Percentiles rank a stretch among this genome's conserved stretches.
Evolutionary conservation across 2,888 invertebrate species (phyloP).

Genomic region (Crossocerus cetratus): DNA sequence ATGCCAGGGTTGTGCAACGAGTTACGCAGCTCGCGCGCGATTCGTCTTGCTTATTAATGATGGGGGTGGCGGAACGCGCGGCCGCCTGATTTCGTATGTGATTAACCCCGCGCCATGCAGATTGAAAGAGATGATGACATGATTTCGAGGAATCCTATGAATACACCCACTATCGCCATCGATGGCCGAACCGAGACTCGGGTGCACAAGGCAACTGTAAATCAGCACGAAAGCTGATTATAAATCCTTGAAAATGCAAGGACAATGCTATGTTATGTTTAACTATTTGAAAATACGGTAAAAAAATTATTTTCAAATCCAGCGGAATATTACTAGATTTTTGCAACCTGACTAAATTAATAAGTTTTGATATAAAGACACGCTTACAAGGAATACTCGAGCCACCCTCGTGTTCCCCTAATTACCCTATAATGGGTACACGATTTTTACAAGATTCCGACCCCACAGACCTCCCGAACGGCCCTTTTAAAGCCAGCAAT

Average conservation of each 20-base stretch:
- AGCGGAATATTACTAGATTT: too few species aligned
- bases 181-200: too few species aligned
- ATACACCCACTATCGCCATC: slow-evolving; percentile 10
- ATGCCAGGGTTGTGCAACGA: slow-evolving; percentile 51
- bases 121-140: slow-evolving; percentile 1
- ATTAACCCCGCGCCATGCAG: slow-evolving; percentile 29
- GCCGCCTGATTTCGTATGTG: slow-evolving; percentile 38
- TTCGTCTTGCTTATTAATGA: slow-evolving; percentile 51
- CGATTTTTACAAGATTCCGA: slow-evolving; percentile 41
- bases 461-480: slow-evolving; percentile 25
- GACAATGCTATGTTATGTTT: too few species aligned
- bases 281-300: too few species aligned
- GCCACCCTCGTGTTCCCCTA: slow-evolving; percentile 24
- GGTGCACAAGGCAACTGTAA: too few species aligned
- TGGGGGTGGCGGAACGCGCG: slow-evolving; percentile 1
- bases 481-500: slow-evolving; percentile 71
- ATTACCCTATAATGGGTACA: slow-evolving; percentile 47
- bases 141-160: slow-evolving; percentile 6
- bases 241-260: too few species aligned
- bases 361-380: too few species aligned
- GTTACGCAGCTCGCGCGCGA: slow-evolving; percentile 45
- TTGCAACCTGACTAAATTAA: too few species aligned
- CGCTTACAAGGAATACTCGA: background rate
- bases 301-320: too few species aligned
- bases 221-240: too few species aligned